Evolutionary conservation across 2,888 invertebrate genomes (phyloP), one percentile per base, ranked within the genome.

Genomic region (Acheta domesticus): DNA sequence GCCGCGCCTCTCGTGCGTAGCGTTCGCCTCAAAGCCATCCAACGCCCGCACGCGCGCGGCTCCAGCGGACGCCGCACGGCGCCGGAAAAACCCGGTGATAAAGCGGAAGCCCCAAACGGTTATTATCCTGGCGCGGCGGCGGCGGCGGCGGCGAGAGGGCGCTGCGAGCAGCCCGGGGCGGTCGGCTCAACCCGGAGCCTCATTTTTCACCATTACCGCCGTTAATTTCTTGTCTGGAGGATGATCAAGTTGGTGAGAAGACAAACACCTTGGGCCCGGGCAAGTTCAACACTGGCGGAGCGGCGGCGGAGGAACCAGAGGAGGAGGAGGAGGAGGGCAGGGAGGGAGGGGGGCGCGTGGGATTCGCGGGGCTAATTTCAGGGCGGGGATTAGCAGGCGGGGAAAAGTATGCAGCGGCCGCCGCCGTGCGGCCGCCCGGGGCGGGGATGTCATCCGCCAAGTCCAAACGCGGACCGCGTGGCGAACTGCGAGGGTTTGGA

Each of bases 131-230:
- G 62, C 62, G 14, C n/a, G 62, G 62, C 62, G 62, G 3, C 19
- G 62, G 14, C 62, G 14, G 62, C 2, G 2, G 62, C 62, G 62
- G 62, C 62, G n/a, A 62, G 62, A n/a, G 14, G 62, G 62, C n/a
- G 14, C 62, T 14, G 16, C 23, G 62, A 19, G 62, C 16, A 3
- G 62, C 62, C 4, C 16, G 16, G n/a, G 62, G n/a, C 62, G 16
- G 36, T 1, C 62, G 62, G 62, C 62, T 62, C 62, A 62, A 19
- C 62, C 62, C 62, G 62, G 62, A n/a, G 62, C 62, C 62, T 62
- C 62, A 62, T 62, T 62, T 62, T 62, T 62, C 62, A 62, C 62
- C 62, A 62, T 62, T 62, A 62, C 62, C 62, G n/a, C 62, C 62
- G 62, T 62, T 62, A 62, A 62, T 62, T 62, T 62, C 62, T 62